Evolutionary conservation across 2,797 vertebrate species (phyloP).

Genomic region (Sebastes ruberrimus): DNA sequence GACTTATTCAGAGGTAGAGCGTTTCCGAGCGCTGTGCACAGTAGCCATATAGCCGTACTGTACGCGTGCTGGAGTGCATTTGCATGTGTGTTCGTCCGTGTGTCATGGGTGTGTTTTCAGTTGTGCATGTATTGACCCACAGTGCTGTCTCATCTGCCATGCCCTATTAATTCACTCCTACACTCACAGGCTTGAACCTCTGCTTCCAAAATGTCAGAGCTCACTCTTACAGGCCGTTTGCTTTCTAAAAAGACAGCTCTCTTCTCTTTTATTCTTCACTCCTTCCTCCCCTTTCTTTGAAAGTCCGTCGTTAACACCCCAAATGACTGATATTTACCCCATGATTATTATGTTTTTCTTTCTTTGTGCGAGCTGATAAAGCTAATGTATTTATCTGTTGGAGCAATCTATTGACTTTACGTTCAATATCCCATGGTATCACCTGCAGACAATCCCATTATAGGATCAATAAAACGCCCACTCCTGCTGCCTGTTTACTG

Average conservation of each 20-base stretch:
- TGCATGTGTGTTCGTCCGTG: not conserved
- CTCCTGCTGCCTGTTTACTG: not conserved
- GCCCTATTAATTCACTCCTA: constrained; percentile 46
- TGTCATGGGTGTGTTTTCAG: constrained; percentile 15
- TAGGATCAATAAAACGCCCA: not conserved
- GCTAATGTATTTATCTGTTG: not conserved
- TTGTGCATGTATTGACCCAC: constrained; percentile 28
- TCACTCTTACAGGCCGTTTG: constrained; percentile 11
- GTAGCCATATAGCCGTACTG: not conserved
- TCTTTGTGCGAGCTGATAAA: not conserved
- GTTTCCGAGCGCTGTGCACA: not conserved
- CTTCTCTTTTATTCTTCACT: not conserved
- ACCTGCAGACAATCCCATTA: constrained; percentile 5
- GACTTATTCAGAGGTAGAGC: constrained; percentile 5
- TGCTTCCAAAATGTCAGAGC: constrained; percentile 33
- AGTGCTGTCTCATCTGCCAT: constrained; percentile 42
- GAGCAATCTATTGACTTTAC: not conserved
- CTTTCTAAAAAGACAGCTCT: constrained; percentile 3
- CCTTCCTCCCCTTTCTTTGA: not conserved
- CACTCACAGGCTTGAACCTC: constrained; percentile 28
- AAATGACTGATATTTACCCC: not conserved
- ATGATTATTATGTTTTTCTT: not conserved
- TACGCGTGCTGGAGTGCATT: not conserved
- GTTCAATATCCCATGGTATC: not conserved
- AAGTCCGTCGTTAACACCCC: not conserved